Evolutionary conservation across 2,113 vertebrate species (phyloP).

Genomic region (Hippoglossus stenolepis): DNA sequence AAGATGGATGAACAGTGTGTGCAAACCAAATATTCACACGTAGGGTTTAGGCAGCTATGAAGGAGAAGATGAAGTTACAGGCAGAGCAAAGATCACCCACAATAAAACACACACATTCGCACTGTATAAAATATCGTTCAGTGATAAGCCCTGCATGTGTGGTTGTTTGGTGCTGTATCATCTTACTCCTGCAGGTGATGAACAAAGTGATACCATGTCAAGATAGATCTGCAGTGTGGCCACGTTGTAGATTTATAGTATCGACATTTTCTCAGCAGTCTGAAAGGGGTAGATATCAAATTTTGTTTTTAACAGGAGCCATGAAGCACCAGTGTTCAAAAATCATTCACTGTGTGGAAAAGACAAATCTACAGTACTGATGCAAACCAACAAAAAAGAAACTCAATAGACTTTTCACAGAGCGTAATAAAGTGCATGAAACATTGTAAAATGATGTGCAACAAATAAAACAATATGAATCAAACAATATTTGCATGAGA

Average conservation of each 20-base stretch:
- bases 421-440: too few relatives aligned
- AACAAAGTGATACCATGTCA: background rate
- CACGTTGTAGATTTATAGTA: too few relatives aligned
- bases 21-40: constrained; percentile 36
- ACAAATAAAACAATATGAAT: too few relatives aligned
- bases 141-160: background rate
- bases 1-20: constrained; percentile 17
- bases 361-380: too few relatives aligned
- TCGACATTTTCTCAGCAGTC: background rate
- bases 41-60: constrained; percentile 3
- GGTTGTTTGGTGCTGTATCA: background rate
- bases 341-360: background rate
- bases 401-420: too few relatives aligned
- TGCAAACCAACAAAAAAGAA: too few relatives aligned
- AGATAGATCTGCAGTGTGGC: background rate
- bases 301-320: too few relatives aligned
- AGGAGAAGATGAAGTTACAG: constrained; percentile 15
- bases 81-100: too few relatives aligned
- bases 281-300: too few relatives aligned
- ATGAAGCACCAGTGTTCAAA: background rate
- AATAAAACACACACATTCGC: background rate
- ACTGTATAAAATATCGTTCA: background rate
- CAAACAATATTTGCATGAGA: too few relatives aligned
- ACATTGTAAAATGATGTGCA: too few relatives aligned
- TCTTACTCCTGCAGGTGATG: background rate